Base-by-base conservation (phyloP, 2,113 vertebrate genomes). In the Pitta sordida region DNA sequence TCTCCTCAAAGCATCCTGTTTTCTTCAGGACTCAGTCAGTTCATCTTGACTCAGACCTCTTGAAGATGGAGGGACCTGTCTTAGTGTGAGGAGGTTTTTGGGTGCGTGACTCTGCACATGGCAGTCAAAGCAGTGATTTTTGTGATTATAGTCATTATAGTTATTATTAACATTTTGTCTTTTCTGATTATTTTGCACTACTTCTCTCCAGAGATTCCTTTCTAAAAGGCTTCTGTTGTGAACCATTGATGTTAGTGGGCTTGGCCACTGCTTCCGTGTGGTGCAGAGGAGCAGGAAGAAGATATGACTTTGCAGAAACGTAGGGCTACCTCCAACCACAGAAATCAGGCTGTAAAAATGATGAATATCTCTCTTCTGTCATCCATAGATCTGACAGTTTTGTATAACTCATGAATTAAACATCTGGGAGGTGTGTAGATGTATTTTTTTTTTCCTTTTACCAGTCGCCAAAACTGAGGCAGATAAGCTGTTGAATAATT, bases 341-440 rank as follows among this genome's bases (percentile, higher is more conserved):
- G 87, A 93, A 95, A 84, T 87, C 49, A n/a, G 77, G 84, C 94
- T 87, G 74, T 95, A 95, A 95, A 92, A 96, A 91, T 94, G 91
- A 93, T 94, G 46, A 91, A 89, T 93, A 46, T 87, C 85, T 83
- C 85, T 83, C 63, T 90, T 94, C 91, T 87, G 89, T 88, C 89
- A 83, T 90, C 93, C 71, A 65, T 41, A 91, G 89, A 92, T 92
- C 87, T 94, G 94, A 85, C 75, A 67, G 84, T 78, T 87, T 87
- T 92, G 91, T 95, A 14, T 91, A 94, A 92, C 87, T 94, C 90
- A 94, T 86, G 84, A 95, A 96, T 95, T 93, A 96, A 95, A 88
- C 86, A 94, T 96, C 88, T 91, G 68, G 58, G 75, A 87, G 90
- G 91, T 87, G 91, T 87, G 53, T 85, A 62, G 83, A 73, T 80